These are phyloP conservation scores for Vombatus ursinus DNA, from an alignment of 2,113 vertebrate genomes.

Conservation along the genomic window DNA sequence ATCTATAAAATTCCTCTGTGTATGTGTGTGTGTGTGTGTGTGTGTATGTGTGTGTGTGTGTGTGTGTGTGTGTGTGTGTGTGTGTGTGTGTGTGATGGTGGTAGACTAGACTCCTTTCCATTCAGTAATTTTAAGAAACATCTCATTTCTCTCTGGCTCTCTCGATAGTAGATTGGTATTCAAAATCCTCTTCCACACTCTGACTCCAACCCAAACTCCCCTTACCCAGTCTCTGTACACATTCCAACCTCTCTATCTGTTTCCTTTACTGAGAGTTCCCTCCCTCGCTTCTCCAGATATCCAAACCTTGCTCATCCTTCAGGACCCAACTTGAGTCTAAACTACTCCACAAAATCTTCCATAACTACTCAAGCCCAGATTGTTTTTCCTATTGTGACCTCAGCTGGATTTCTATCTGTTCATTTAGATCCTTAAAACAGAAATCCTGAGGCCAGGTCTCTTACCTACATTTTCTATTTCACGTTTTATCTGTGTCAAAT, in stretches of 20 bases:
- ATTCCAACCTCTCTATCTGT: background rate
- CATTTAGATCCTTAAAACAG: no score
- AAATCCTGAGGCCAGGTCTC: background rate
- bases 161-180: no score
- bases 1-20: background rate
- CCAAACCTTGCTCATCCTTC: background rate
- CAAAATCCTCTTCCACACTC: no score
- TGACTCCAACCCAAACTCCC: background rate
- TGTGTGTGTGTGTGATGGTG: no score
- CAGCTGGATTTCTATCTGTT: no score
- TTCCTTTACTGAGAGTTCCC: background rate
- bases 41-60: no score
- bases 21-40: no score
- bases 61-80: no score
- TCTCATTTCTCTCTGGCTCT: no score
- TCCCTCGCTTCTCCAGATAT: background rate
- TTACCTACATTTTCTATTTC: background rate
- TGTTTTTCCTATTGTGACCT: background rate
- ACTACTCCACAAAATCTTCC: background rate
- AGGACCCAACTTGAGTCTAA: background rate
- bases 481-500: background rate
- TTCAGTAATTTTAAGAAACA: no score
- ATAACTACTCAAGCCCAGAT: background rate
- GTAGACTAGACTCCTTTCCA: background rate
- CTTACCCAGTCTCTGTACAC: background rate